Conservation (phyloP, 2,113 vertebrate species). For the Alligator mississippiensis region DNA sequence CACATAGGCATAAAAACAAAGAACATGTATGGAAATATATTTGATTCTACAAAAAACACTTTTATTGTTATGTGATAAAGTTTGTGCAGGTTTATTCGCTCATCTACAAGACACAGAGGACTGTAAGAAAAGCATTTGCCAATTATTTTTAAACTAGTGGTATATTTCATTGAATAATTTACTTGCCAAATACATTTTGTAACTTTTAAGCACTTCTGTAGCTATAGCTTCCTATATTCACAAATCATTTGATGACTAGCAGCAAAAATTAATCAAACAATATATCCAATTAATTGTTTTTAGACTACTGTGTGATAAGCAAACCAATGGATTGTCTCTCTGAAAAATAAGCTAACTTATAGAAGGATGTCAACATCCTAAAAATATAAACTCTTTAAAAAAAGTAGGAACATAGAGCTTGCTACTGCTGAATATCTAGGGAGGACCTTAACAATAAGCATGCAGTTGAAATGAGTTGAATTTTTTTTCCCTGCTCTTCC, state of each 20-base stretch:
- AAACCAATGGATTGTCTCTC: background rate
- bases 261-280: background rate
- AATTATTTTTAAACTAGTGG: background rate
- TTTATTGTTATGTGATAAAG: background rate
- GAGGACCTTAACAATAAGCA: background rate
- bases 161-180: background rate
- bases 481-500: background rate
- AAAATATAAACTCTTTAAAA: background rate
- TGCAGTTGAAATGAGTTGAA: constrained; percentile 5
- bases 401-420: background rate
- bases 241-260: background rate
- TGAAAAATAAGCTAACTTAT: no score
- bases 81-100: background rate
- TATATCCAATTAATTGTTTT: background rate
- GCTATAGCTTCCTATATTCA: background rate
- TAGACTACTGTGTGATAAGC: background rate
- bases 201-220: background rate
- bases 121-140: background rate
- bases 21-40: background rate
- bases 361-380: background rate
- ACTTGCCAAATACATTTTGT: background rate
- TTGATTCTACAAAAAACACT: background rate
- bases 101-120: background rate
- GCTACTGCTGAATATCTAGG: background rate
- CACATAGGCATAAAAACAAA: background rate